Evolutionary conservation across 2,888 invertebrate genomes (phyloP), one percentile per base, ranked within the genome.

Genomic region (Xanthia togata): DNA sequence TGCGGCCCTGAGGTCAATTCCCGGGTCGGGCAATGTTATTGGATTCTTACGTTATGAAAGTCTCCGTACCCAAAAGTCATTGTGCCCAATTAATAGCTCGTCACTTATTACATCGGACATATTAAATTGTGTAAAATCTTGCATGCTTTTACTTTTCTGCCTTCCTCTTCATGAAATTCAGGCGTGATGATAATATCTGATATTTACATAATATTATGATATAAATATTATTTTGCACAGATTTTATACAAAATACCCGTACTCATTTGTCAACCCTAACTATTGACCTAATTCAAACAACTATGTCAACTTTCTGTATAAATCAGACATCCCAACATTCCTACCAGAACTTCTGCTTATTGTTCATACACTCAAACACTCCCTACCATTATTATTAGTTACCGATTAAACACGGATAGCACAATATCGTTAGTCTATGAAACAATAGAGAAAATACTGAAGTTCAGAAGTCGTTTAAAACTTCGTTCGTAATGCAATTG

Each of bases 401-500:
- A 63, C 63, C 83, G 75, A 85, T 87, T 81, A 74, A 88, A 83
- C 67, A 74, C 65, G 59, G 70, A 44, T 74, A 84, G 78, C 59
- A 87, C 83, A 81, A 85, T 83, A 85, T 70, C 63, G 72, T 75
- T 70, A 78, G 67, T 82, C 67, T 64, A n/a, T 55, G 35, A 35
- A 76, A 89, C 87, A 89, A 87, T 87, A 75, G 79, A 76, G 87
- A 87, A 87, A 84, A 82, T 80, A 59, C n/a, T 70, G 38, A 79
- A 87, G 74, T 82, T 85, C 68, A 76, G 57, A 76, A 81, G 69
- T 89, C 76, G 65, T 87, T 89, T 83, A 41, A 76, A 83, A 79
- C 76, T 89, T 77, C 14, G 65, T 70, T 73, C 17, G 70, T 81
- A 85, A 87, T 80, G 78, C 86, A 83, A 89, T 87, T 87, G 87